Conservation (phyloP, 1,140 invertebrate genomes). For the Danaus plexippus region DNA sequence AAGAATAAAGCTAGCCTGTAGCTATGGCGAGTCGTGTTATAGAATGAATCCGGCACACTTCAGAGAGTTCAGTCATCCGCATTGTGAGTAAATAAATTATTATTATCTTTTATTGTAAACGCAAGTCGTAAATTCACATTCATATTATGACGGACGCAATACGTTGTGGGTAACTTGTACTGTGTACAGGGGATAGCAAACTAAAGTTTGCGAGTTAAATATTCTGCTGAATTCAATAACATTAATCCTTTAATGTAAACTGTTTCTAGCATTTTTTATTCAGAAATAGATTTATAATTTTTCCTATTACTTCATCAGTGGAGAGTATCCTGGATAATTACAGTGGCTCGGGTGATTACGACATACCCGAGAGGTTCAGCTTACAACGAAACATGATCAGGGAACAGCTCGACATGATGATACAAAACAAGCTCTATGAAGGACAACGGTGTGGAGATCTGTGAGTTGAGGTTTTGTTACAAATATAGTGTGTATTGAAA, state of each 20-base stretch:
- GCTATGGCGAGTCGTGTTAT: slow-evolving; percentile 82
- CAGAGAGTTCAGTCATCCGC: slow-evolving; percentile 82
- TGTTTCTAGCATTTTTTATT: too few species aligned
- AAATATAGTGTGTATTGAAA: too few species aligned
- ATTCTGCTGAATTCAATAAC: too few species aligned
- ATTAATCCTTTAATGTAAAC: too few species aligned
- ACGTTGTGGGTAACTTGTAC: too few species aligned
- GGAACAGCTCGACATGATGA: slow-evolving; percentile 73
- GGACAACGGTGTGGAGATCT: slow-evolving; percentile 8
- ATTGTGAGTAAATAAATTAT: slow-evolving; percentile 72
- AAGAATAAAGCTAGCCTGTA: slow-evolving; percentile 72
- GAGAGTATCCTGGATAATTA: slow-evolving; percentile 65
- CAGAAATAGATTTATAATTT: too few species aligned
- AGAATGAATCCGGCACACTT: slow-evolving; percentile 88
- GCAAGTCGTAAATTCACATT: too few species aligned
- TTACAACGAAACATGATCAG: slow-evolving; percentile 56
- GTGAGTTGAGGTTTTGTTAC: too few species aligned
- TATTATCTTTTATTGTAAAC: too few species aligned
- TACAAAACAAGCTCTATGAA: slow-evolving; percentile 48
- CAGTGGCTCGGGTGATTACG: slow-evolving; percentile 52
- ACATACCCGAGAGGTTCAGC: slow-evolving; percentile 57
- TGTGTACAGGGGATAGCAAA: too few species aligned
- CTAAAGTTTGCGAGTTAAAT: too few species aligned
- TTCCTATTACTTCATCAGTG: slow-evolving; percentile 43
- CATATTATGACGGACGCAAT: too few species aligned